These are phyloP conservation scores for Gadus macrocephalus DNA, from an alignment of 2,113 vertebrate genomes.

Conservation along the genomic window DNA sequence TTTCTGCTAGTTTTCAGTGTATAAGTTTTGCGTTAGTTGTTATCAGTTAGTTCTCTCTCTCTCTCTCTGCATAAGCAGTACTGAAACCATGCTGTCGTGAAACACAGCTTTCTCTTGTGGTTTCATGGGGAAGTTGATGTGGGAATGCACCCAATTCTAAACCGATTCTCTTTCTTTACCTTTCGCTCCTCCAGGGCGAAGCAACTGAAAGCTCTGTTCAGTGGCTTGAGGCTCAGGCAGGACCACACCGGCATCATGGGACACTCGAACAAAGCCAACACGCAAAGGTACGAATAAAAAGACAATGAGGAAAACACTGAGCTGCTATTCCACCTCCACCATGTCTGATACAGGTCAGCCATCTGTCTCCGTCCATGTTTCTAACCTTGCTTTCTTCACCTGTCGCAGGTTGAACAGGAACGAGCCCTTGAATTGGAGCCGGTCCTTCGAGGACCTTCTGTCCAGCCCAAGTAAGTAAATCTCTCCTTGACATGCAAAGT, in stretches of 20 bases:
- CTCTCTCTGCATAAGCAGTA: background rate
- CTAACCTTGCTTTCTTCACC: background rate
- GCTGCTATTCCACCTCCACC: background rate
- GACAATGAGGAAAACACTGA: background rate
- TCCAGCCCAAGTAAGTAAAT: conserved; percentile 84
- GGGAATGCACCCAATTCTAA: background rate
- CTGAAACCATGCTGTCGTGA: background rate
- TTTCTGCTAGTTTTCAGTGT: too few species aligned
- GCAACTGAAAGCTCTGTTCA: conserved; percentile 85
- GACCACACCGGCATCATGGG: conserved; percentile 57
- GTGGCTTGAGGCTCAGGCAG: conserved; percentile 83
- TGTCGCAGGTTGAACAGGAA: conserved; percentile 68
- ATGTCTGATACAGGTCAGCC: background rate
- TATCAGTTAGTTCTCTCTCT: too few species aligned
- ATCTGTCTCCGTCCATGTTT: background rate
- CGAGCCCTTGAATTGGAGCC: conserved; percentile 83
- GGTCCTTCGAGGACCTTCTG: conserved; percentile 87
- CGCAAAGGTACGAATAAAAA: conserved; percentile 49
- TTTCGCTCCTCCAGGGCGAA: conserved; percentile 78
- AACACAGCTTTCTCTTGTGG: too few species aligned
- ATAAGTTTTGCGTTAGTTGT: too few species aligned
- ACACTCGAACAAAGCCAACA: conserved; percentile 59
- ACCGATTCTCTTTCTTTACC: background rate
- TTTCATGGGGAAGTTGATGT: too few species aligned
- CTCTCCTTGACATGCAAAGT: background rate